A percentile compares a stretch with the other conserved stretches of the same genome.
These are phyloP conservation scores for Masnerella sp. DNA, from an alignment of 2,888 invertebrate species.

Conservation along the genomic window DNA sequence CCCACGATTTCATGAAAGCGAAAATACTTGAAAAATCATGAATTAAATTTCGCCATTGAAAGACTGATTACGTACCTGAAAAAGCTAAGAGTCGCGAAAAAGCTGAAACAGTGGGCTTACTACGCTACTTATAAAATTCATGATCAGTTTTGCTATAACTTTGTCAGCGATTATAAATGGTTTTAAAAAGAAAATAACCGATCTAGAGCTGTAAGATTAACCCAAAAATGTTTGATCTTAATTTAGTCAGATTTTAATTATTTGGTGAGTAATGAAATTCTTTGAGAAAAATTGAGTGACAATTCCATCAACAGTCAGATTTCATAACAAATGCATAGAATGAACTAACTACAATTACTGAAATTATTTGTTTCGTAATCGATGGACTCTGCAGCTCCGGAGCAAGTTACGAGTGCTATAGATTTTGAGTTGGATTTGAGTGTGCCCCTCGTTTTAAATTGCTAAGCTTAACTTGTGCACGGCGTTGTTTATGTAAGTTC, in stretches of 20 bases:
- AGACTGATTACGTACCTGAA: conserved; percentile 75
- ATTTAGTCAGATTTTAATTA: too few relatives aligned
- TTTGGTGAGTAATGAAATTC: too few relatives aligned
- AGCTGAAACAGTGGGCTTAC: conserved; percentile 35
- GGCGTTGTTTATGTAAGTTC: conserved; percentile 22
- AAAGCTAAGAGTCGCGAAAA: conserved; percentile 48
- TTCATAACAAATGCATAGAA: too few relatives aligned
- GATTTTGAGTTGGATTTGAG: conserved; percentile 46
- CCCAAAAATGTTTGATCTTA: too few relatives aligned
- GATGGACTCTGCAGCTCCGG: conserved; percentile 19
- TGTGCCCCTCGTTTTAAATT: conserved; percentile 53
- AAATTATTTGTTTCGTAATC: too few relatives aligned
- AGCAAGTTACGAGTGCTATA: conserved; percentile 15
- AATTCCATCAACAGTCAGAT: too few relatives aligned
- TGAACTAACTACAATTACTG: conserved; percentile 11
- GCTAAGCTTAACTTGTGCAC: conserved; percentile 21
- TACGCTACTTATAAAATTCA: conserved; percentile 30
- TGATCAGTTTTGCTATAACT: too few relatives aligned
- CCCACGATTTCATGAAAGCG: conserved; percentile 3
- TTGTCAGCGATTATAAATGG: too few relatives aligned
- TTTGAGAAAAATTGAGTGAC: too few relatives aligned
- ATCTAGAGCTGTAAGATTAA: too few relatives aligned
- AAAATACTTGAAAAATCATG: conserved; percentile 12
- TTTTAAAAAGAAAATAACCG: neutral
- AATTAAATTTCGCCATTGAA: conserved; percentile 63